Conservation (phyloP, 2,888 invertebrate genomes). For the Mythimna pallens region DNA sequence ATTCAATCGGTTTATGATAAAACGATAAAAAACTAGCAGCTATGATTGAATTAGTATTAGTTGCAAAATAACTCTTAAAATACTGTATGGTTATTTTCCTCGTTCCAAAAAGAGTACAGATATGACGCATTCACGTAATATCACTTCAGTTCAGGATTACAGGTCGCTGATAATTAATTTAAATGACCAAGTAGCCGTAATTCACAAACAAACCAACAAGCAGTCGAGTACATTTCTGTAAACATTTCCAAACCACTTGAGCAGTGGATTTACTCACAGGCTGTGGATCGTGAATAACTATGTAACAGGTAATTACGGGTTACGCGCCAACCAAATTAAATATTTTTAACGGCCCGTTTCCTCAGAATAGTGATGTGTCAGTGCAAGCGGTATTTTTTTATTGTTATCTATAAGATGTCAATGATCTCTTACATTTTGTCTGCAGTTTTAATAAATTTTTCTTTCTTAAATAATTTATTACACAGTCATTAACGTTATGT, state of each 20-base stretch:
- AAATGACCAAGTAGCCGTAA: constrained; percentile 54
- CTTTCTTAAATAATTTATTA: constrained; percentile 20
- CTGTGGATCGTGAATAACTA: constrained; percentile 79
- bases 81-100: constrained; percentile 18
- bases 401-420: constrained; percentile 46
- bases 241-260: constrained; percentile 70
- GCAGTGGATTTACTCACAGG: constrained; percentile 76
- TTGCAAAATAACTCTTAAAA: constrained; percentile 38
- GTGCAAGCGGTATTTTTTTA: constrained; percentile 39
- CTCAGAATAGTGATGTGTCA: constrained; percentile 78
- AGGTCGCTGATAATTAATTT: constrained; percentile 53
- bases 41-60: constrained; percentile 48
- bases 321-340: constrained; percentile 84
- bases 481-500: constrained; percentile 12
- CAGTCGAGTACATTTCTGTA: constrained; percentile 59
- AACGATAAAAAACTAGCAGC: constrained; percentile 43
- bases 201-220: constrained; percentile 60
- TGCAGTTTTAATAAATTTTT: constrained; percentile 17
- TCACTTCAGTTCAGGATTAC: constrained; percentile 21
- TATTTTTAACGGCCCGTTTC: constrained; percentile 83
- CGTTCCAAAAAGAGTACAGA: constrained; percentile 4
- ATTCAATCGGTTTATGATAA: constrained; percentile 54
- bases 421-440: constrained; percentile 18
- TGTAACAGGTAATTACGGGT: constrained; percentile 82
- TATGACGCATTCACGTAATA: constrained; percentile 32